Conservation (phyloP, 1,140 invertebrate species). For the Drosophila carrolli region DNA sequence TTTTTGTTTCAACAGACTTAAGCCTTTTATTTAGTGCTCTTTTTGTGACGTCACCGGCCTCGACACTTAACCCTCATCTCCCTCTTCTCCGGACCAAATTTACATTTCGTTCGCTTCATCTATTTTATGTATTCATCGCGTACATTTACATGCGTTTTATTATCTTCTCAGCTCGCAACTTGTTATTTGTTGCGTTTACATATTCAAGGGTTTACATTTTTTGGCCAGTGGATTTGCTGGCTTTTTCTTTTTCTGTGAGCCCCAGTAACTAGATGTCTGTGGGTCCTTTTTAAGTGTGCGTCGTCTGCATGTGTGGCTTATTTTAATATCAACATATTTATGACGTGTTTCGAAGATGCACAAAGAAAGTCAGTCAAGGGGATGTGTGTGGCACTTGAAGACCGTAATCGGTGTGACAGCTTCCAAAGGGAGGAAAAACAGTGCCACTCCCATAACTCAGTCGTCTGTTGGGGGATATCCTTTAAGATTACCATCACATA, state of each 20-base stretch:
- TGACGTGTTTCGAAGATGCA: slow-evolving; percentile 31
- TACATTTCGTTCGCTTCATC: slow-evolving; percentile 72
- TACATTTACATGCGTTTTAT: slow-evolving; percentile 75
- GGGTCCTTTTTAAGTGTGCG: not conserved
- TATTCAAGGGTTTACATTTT: slow-evolving; percentile 43
- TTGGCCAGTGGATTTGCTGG: slow-evolving; percentile 50
- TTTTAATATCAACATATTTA: slow-evolving; percentile 55
- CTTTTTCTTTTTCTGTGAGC: slow-evolving; percentile 4
- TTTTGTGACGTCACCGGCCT: slow-evolving; percentile 21
- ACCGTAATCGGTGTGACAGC: slow-evolving; percentile 35
- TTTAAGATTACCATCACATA: not conserved
- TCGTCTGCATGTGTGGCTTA: slow-evolving; percentile 33
- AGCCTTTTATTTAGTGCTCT: slow-evolving; percentile 40
- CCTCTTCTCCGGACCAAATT: slow-evolving; percentile 22
- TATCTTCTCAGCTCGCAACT: slow-evolving; percentile 30
- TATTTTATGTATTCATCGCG: slow-evolving; percentile 78
- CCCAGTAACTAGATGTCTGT: slow-evolving; percentile 2
- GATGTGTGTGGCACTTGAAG: slow-evolving; percentile 14
- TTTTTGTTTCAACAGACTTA: slow-evolving; percentile 14
- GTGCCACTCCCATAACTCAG: slow-evolving; percentile 8
- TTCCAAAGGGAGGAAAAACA: slow-evolving; percentile 1
- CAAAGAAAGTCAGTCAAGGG: slow-evolving; percentile 12
- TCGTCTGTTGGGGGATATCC: not conserved
- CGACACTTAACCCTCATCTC: slow-evolving; percentile 35
- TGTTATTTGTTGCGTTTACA: slow-evolving; percentile 55